Evolutionary conservation across 2,888 invertebrate genomes (phyloP).

Genomic region (Punctoribates punctum): DNA sequence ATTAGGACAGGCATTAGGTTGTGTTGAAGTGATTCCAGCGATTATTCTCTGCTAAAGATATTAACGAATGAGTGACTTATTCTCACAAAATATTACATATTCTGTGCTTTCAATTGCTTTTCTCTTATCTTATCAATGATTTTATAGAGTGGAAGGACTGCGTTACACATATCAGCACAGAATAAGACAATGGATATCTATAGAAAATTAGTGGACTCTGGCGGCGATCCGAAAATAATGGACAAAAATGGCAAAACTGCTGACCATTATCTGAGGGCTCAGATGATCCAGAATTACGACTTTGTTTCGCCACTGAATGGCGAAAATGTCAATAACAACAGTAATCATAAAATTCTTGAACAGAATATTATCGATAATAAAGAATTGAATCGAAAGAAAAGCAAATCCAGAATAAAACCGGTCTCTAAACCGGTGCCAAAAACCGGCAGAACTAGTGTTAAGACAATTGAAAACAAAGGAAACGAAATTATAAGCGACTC

Average conservation of each 20-base stretch:
- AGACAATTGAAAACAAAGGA: not conserved
- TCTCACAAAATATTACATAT: not conserved
- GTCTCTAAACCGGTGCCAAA: not conserved
- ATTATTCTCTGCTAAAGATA: too few relatives aligned
- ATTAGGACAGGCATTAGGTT: not conserved
- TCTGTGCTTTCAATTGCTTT: not conserved
- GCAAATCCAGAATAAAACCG: slow-evolving; percentile 1
- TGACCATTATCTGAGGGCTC: slow-evolving; percentile 46
- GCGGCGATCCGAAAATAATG: slow-evolving; percentile 48
- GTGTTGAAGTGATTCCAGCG: not conserved
- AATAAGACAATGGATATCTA: slow-evolving; percentile 48
- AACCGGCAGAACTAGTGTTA: not conserved
- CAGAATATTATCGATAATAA: not conserved
- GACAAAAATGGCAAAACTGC: slow-evolving; percentile 49
- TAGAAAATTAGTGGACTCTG: slow-evolving; percentile 46
- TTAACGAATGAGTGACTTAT: not conserved
- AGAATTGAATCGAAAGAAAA: not conserved
- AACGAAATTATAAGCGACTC: not conserved
- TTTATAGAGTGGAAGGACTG: slow-evolving; percentile 47
- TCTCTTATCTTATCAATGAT: not conserved
- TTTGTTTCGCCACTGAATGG: slow-evolving; percentile 27
- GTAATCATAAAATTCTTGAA: not conserved
- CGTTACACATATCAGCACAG: slow-evolving; percentile 48
- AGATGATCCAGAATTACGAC: slow-evolving; percentile 27
- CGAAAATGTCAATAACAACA: not conserved